Conservation (phyloP, 2,797 vertebrate species). For the Neosilurus hyrtlii region DNA sequence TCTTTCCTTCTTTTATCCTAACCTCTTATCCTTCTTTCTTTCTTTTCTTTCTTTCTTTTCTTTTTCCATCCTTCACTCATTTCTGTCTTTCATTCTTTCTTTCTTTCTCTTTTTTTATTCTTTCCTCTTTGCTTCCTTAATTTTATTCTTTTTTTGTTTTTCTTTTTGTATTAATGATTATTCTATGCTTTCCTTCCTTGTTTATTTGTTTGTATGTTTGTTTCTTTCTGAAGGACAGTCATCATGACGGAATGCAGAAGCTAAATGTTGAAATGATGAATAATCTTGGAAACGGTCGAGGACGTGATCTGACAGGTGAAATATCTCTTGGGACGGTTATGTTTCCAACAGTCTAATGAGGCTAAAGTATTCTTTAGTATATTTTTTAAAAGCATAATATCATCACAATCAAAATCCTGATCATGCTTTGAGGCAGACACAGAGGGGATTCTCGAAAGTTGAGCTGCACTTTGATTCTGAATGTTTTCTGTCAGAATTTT, state of each 20-base stretch:
- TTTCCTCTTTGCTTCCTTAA: not conserved
- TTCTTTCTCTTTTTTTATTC: not conserved
- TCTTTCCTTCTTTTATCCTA: not conserved
- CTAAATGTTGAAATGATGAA: not conserved
- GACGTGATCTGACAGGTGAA: not conserved
- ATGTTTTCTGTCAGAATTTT: constrained; percentile 36
- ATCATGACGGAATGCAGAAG: not conserved
- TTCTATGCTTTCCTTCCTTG: not conserved
- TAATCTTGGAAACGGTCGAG: not conserved
- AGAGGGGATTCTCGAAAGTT: not conserved
- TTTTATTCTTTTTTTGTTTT: not conserved
- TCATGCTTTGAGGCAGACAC: constrained; percentile 10
- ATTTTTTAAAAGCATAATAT: constrained; percentile 31
- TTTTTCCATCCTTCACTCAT: not conserved
- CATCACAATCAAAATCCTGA: constrained; percentile 27
- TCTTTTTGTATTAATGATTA: not conserved
- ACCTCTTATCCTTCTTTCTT: not conserved
- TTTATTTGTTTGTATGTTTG: too few species aligned
- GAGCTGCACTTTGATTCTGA: constrained; percentile 29
- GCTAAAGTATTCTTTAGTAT: constrained; percentile 12
- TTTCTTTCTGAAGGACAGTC: not conserved
- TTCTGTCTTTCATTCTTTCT: constrained; percentile 6
- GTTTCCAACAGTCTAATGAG: constrained; percentile 28
- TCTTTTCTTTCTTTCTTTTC: not conserved
- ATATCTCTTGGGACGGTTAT: constrained; percentile 25